Conservation (phyloP, 92 coral and sea anemone species). For the Nematostella vectensis region DNA sequence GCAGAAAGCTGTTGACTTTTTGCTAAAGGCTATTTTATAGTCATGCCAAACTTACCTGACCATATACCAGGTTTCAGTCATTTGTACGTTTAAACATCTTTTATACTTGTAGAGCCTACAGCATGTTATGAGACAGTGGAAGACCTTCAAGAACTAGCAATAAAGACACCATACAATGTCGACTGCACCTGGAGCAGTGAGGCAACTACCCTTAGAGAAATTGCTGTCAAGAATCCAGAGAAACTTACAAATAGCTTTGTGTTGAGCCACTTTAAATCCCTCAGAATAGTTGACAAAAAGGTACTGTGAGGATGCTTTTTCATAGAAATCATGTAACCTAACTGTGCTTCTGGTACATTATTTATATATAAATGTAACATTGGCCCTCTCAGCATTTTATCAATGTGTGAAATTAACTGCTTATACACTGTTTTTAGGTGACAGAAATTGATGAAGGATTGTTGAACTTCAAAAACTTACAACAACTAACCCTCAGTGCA, state of each 20-base stretch:
- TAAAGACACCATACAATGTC: conserved; percentile 70
- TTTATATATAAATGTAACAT: too few relatives aligned
- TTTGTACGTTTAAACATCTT: too few relatives aligned
- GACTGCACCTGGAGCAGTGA: conserved; percentile 95
- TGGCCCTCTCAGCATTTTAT: too few relatives aligned
- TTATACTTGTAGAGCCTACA: conserved; percentile 30
- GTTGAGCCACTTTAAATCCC: conserved; percentile 79
- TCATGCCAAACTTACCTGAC: too few relatives aligned
- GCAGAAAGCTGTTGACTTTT: too few relatives aligned
- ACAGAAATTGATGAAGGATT: conserved; percentile 88
- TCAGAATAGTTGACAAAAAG: conserved; percentile 95
- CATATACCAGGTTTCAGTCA: too few relatives aligned
- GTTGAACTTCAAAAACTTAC: conserved; percentile 65
- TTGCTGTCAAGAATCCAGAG: conserved; percentile 85
- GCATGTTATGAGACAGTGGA: conserved; percentile 75
- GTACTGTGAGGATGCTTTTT: conserved; percentile 39
- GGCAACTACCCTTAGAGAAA: conserved; percentile 73
- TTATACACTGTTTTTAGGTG: conserved; percentile 44
- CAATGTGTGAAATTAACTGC: too few relatives aligned
- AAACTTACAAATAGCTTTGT: conserved; percentile 64
- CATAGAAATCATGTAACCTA: background rate
- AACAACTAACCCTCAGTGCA: conserved; percentile 75
- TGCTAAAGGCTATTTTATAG: too few relatives aligned
- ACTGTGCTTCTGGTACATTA: background rate
- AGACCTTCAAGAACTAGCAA: conserved; percentile 69